These are phyloP conservation scores for Corythornis vintsioides DNA, from an alignment of 2,113 vertebrate genomes.

Conservation along the genomic window DNA sequence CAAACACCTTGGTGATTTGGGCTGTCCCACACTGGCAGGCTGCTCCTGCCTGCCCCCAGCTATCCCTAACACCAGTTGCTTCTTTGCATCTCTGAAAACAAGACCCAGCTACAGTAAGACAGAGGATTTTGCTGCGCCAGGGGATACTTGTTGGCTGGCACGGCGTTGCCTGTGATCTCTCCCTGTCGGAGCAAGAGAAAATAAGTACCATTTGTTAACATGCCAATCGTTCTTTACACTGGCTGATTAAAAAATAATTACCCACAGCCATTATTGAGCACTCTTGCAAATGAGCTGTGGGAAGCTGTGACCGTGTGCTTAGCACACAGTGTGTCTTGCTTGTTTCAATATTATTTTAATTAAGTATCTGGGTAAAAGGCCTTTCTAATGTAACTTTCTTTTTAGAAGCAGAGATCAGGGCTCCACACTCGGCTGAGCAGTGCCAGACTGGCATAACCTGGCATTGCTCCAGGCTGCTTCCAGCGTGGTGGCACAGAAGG, in stretches of 20 bases:
- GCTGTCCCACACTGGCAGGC: fast-evolving
- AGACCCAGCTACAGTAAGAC: not conserved
- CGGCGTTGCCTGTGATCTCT: not conserved
- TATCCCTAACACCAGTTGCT: not conserved
- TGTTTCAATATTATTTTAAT: constrained; percentile 72
- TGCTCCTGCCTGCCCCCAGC: not conserved
- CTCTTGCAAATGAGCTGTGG: constrained; percentile 70
- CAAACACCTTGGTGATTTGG: not conserved
- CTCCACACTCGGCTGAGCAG: fast-evolving
- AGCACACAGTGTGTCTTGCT: constrained; percentile 49
- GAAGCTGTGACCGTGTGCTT: constrained; percentile 36
- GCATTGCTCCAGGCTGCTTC: not conserved
- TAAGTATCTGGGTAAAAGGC: constrained; percentile 65
- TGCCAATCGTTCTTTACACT: constrained; percentile 63
- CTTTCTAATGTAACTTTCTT: constrained; percentile 61
- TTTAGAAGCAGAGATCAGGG: not conserved
- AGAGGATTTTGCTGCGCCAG: not conserved
- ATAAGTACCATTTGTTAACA: constrained; percentile 69
- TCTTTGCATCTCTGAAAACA: not conserved
- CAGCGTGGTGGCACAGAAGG: not conserved
- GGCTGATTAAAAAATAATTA: constrained; percentile 76
- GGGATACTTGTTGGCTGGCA: not conserved
- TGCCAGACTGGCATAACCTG: fast-evolving
- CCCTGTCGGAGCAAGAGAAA: constrained; percentile 3
- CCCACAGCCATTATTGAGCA: constrained; percentile 55